Conservation (phyloP, 2,113 vertebrate species). For the Fulmarus glacialis region DNA sequence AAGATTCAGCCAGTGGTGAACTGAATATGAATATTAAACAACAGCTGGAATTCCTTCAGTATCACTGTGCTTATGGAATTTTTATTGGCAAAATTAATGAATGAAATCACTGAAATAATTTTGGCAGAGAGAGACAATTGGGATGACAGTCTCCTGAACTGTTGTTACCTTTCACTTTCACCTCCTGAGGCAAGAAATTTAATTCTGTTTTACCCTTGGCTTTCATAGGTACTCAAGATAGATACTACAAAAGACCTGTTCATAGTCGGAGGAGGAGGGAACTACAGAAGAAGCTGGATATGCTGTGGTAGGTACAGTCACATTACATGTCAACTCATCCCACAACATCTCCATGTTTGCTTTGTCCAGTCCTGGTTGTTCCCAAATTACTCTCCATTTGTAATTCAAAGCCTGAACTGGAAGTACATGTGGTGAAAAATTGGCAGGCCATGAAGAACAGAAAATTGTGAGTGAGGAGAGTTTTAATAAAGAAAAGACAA, state of each 20-base stretch:
- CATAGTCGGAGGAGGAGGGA: neutral
- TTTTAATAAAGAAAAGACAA: neutral
- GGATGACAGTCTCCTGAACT: neutral
- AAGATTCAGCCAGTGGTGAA: neutral
- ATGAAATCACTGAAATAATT: neutral
- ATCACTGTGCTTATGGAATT: neutral
- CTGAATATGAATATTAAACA: neutral
- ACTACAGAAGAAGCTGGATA: neutral
- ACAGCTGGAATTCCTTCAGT: neutral
- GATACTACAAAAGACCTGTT: neutral
- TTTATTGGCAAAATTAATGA: neutral
- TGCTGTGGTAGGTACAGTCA: too few relatives aligned
- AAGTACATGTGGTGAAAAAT: neutral
- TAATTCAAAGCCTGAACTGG: neutral
- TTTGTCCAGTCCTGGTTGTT: neutral
- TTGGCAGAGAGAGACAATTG: neutral
- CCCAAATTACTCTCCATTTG: neutral
- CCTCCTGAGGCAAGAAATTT: neutral
- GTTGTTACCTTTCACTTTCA: neutral
- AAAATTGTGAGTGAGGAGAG: neutral
- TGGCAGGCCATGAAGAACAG: neutral
- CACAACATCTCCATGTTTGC: neutral
- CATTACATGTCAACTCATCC: neutral
- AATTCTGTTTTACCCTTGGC: neutral
- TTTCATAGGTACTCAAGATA: neutral